A percentile compares a stretch with the other conserved stretches of the same genome.
Conservation (phyloP, 2,113 vertebrate species). For the Hipposideros armiger region DNA sequence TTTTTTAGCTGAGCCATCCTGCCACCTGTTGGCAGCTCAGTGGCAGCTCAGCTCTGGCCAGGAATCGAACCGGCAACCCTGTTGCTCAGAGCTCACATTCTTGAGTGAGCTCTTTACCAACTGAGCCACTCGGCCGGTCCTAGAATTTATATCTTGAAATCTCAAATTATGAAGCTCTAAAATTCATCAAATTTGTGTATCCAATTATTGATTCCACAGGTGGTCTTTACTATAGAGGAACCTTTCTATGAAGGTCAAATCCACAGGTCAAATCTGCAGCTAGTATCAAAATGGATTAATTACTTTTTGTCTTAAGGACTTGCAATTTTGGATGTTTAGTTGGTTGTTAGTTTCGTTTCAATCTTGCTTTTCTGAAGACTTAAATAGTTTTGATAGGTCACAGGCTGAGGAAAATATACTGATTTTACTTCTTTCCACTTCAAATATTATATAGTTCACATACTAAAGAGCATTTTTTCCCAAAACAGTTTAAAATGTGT, state of each 20-base stretch:
- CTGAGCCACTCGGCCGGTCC: too few species aligned
- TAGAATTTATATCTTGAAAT: not conserved
- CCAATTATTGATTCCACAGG: not conserved
- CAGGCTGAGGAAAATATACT: not conserved
- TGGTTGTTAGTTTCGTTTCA: not conserved
- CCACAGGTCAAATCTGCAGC: not conserved
- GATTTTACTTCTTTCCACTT: not conserved
- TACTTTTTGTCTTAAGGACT: not conserved
- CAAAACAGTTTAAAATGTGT: not conserved
- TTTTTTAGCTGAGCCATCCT: too few species aligned
- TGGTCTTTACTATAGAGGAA: not conserved
- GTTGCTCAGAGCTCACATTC: too few species aligned
- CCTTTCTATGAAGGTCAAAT: not conserved
- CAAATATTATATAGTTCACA: not conserved
- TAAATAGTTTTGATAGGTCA: not conserved
- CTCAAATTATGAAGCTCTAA: not conserved
- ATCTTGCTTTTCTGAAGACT: constrained; percentile 12
- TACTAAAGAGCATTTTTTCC: not conserved
- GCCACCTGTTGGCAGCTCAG: too few species aligned
- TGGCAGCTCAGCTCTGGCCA: too few species aligned
- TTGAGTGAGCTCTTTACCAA: too few species aligned
- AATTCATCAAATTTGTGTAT: not conserved
- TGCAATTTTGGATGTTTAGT: not conserved
- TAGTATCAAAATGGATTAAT: not conserved
- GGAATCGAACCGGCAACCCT: too few species aligned